These are phyloP conservation scores for Addax nasomaculatus DNA, from an alignment of 2,113 vertebrate species.

Conservation along the genomic window DNA sequence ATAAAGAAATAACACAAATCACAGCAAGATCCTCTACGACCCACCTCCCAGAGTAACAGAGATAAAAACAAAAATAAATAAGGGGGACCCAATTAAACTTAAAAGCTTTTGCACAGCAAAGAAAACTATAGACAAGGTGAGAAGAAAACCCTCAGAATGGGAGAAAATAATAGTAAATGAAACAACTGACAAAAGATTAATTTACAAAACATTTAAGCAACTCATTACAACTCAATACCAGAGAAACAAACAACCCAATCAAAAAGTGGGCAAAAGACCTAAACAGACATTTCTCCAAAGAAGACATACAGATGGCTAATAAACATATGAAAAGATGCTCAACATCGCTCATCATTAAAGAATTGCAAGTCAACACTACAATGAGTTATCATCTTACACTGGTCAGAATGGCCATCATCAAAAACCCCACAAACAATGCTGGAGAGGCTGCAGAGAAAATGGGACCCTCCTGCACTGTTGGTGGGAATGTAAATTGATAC, in stretches of 20 bases:
- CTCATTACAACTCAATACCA: not conserved
- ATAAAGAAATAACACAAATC: not conserved
- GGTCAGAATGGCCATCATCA: not conserved
- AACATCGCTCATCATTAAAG: not conserved
- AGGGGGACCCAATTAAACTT: not conserved
- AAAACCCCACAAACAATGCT: not conserved
- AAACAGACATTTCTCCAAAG: not conserved
- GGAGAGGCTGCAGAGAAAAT: not conserved
- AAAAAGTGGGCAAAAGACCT: not conserved
- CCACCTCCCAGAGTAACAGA: not conserved
- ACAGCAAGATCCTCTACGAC: not conserved
- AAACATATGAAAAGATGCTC: not conserved
- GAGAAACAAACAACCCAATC: not conserved
- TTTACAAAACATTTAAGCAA: not conserved
- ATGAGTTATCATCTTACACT: not conserved
- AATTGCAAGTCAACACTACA: not conserved
- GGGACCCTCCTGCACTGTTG: not conserved
- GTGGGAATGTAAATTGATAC: not conserved
- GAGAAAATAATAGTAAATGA: not conserved
- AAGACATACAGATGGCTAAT: not conserved
- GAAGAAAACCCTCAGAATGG: not conserved
- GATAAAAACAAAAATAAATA: not conserved
- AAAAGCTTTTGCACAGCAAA: not conserved
- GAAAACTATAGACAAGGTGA: not conserved
- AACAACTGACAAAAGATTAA: not conserved